Percentiles rank a stretch among this genome's conserved stretches.
phyloP scores from a whole-genome alignment of 2,113 vertebrate genomes.

The Aplodontia rufa region DNA sequence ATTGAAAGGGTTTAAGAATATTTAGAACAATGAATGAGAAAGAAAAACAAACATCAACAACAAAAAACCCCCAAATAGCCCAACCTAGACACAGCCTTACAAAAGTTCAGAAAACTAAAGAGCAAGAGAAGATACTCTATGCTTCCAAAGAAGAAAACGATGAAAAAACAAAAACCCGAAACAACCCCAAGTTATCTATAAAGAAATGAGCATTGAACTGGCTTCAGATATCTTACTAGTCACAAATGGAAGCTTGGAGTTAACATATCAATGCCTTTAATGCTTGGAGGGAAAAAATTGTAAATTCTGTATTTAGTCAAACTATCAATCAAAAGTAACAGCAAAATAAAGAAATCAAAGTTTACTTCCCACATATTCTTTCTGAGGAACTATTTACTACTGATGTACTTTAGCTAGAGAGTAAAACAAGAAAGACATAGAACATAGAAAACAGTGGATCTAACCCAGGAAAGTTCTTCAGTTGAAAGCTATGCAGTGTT shows the following conservation, averaged over 20 bases:
- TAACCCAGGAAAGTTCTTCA: background rate
- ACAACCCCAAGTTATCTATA: background rate
- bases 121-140: background rate
- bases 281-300: constrained; percentile 23
- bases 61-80: background rate
- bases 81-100: background rate
- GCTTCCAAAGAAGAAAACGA: constrained; percentile 8
- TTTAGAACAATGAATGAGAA: background rate
- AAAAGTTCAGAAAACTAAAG: background rate
- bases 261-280: background rate
- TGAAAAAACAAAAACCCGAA: background rate
- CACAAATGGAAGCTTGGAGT: background rate
- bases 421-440: background rate
- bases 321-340: constrained; percentile 30
- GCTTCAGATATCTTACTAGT: background rate
- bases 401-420: background rate
- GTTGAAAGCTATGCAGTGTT: background rate
- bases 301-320: constrained; percentile 18
- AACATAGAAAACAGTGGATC: background rate
- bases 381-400: background rate
- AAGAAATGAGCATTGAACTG: background rate
- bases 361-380: constrained; percentile 26
- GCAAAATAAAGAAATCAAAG: constrained; percentile 28
- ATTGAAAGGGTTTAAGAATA: background rate
- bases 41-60: background rate